Evolutionary conservation across 2,888 invertebrate genomes (phyloP), one percentile per base, ranked within the genome.

Genomic region (Drosophila ochracea): DNA sequence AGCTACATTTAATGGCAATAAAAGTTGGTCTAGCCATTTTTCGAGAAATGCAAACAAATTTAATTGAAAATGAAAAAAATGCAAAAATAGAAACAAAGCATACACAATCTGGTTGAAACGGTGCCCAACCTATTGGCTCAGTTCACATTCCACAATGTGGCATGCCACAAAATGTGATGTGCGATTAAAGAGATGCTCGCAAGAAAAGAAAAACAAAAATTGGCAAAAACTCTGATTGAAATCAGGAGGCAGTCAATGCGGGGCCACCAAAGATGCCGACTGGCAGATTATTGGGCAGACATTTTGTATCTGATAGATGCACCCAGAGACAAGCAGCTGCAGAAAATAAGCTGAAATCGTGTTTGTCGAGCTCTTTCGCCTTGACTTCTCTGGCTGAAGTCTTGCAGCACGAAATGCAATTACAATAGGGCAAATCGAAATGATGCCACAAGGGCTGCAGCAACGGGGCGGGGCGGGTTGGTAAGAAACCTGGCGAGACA

Each of bases 371-470:
- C 52, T 54, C 54, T 35, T 41, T 60, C 13, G 73, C 64, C 63
- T 71, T 62, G 82, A 65, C 70, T 84, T 66, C 71, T 68, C 70
- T 68, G 33, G 30, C 50, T 4, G 30, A 7, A 28, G 57, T 16
- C 1, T 76, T 86, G 71, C 79, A 76, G 84, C 88, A 89, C 91
- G 87, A 91, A 91, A 87, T 91, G 91, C 85, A 91, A 90, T 90
- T 90, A 91, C 83, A 82, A 80, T 83, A 83, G 91, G 78, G 74
- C 76, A 78, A 76, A 80, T 79, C 76, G 78, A 84, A 79, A 75
- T 72, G 70, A 75, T 72, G 70, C 66, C 55, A 58, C 33, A 33
- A 33, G 31, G 41, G 30, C 28, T 16, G 25, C n/a, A 35, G 43
- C 47, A 49, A 41, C 28, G 21, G 54, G n/a, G 13, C 21, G 50